Base-by-base conservation (phyloP, 2,888 invertebrate genomes). In the Litoditis marina region DNA sequence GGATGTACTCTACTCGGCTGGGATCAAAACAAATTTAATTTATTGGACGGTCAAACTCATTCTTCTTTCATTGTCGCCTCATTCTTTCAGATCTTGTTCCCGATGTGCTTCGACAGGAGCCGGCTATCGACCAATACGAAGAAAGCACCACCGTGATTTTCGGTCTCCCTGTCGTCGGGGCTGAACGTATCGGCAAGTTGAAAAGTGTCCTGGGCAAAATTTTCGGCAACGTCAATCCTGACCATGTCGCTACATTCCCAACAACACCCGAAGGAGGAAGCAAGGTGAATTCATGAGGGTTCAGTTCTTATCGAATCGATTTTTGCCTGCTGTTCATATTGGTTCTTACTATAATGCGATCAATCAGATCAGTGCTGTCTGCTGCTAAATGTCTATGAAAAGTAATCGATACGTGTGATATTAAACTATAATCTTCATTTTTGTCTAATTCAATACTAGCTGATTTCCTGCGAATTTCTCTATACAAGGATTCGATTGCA, bases 91-190 rank as follows among this genome's bases (percentile, higher is more conserved):
- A 94, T 83, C 88, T 98, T 60, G 86, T 96, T 69, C 91, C 88
- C n/a, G 96, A 96, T 85, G 86, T 96, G 76, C 85, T 95, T 73
- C 89, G 89, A 76, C 89, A 90, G 77, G 91, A 91, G 83, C 98
- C 98, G 1, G 90, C 90, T 74, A 94, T 94, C 85, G 91, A 92
- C 4, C 94, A 94, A 85, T 94, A 94, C 51, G 92, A 94, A 60
- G 94, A 96, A 84, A 91, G 91, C 80, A 92, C 95, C 53, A 89
- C 98, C 72, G 91, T 98, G 13, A 91, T 98, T 11, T 96, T 96
- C 84, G 94, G 95, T 72, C 91, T 94, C 61, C 98, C 98, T 46
- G 89, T 91, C 84, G 94, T 96, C 76, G 94, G 92, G 57, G 90
- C 91, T 36, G 92, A 92, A 74, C 78, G 94, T 27, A 90, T 96